Conservation (phyloP, 2,888 invertebrate species). For the Trachelus troglodyta region DNA sequence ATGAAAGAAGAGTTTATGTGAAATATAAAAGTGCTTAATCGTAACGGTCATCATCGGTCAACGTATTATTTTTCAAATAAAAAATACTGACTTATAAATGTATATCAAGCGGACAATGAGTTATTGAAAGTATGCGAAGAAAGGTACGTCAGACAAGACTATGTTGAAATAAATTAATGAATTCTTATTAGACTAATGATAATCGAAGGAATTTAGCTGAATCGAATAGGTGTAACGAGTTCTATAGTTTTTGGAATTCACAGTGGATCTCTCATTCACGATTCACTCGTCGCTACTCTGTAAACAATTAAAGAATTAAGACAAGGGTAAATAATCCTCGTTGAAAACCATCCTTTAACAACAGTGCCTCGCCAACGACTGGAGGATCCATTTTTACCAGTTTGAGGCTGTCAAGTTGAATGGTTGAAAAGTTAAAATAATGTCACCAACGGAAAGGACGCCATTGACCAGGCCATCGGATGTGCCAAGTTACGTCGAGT, state of each 20-base stretch:
- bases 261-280: background rate
- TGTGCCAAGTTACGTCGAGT: constrained; percentile 68
- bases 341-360: background rate
- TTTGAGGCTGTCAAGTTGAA: background rate
- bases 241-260: background rate
- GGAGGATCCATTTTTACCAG: background rate
- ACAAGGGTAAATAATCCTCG: background rate
- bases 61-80: background rate
- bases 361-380: background rate
- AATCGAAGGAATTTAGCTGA: background rate
- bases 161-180: background rate
- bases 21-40: background rate
- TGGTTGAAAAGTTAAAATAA: constrained; percentile 11
- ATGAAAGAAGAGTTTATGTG: background rate
- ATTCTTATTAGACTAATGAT: background rate
- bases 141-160: background rate
- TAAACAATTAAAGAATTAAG: background rate
- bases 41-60: background rate
- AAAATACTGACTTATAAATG: background rate
- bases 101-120: background rate
- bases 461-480: constrained; percentile 64
- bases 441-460: constrained; percentile 68
- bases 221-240: background rate
- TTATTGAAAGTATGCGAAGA: background rate
- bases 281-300: background rate